phyloP scores from a whole-genome alignment of 35 echinoderm and acorn worm species.

The Eucidaris tribuloides region DNA sequence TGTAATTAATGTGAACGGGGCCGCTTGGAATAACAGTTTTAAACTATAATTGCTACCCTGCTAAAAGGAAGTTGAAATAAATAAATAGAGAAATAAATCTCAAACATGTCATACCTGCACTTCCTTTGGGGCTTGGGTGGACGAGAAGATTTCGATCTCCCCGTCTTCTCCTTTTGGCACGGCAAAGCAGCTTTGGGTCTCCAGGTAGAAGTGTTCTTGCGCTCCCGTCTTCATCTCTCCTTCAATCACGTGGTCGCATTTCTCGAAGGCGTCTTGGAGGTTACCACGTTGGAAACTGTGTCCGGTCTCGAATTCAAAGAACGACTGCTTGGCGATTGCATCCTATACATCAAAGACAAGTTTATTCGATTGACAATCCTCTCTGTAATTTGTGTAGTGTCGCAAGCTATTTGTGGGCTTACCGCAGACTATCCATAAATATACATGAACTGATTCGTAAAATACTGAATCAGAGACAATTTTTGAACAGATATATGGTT shows the following conservation, averaged over 20 bases:
- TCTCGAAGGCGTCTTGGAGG: constrained; percentile 34
- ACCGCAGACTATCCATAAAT: background rate
- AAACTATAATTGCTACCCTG: background rate
- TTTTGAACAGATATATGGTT: too few species aligned
- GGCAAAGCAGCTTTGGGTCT: constrained; percentile 42
- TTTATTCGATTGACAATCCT: background rate
- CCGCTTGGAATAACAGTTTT: too few species aligned
- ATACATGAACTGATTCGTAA: too few species aligned
- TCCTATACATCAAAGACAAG: constrained; percentile 38
- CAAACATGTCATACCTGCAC: constrained; percentile 11
- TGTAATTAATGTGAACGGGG: background rate
- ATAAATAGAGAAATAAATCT: background rate
- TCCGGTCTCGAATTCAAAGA: background rate
- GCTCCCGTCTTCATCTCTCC: constrained; percentile 61
- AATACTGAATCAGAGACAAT: too few species aligned
- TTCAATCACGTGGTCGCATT: constrained; percentile 56
- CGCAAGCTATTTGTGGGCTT: background rate
- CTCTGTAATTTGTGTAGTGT: background rate
- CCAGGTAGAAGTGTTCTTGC: constrained; percentile 79
- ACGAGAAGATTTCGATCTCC: constrained; percentile 43
- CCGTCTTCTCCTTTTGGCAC: constrained; percentile 40
- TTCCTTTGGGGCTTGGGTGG: constrained; percentile 42
- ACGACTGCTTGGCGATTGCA: constrained; percentile 52
- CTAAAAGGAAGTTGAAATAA: too few species aligned
- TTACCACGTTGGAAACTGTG: constrained; percentile 27